phyloP scores from a whole-genome alignment of 1,140 invertebrate species.

The Drosophila arizonae region DNA sequence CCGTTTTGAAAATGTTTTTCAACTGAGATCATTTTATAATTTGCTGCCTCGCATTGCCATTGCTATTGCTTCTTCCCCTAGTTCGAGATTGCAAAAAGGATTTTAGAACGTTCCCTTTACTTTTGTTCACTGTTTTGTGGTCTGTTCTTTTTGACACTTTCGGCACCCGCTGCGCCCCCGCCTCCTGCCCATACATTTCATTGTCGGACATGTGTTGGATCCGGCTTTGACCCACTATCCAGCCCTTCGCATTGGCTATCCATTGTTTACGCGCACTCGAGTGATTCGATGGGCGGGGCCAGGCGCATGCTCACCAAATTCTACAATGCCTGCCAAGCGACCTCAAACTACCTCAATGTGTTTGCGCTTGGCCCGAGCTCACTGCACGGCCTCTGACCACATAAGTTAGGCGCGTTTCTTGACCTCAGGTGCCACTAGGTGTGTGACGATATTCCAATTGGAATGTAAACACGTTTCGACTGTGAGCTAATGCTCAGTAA shows the following conservation, averaged over 20 bases:
- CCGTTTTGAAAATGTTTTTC: too few relatives aligned
- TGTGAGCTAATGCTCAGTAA: too few relatives aligned
- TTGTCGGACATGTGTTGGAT: constrained; percentile 11
- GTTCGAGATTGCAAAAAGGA: too few relatives aligned
- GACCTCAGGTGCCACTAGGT: constrained; percentile 48
- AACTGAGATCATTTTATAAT: too few relatives aligned
- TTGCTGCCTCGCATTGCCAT: too few relatives aligned
- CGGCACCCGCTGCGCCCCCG: too few relatives aligned
- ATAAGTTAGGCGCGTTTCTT: constrained; percentile 57
- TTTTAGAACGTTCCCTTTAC: too few relatives aligned
- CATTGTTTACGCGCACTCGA: constrained; percentile 26
- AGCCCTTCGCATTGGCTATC: constrained; percentile 6
- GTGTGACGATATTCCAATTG: background rate
- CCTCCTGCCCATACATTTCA: background rate
- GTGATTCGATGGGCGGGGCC: background rate
- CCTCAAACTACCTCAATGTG: constrained; percentile 71
- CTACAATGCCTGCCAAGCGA: constrained; percentile 5
- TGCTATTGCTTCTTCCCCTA: too few relatives aligned
- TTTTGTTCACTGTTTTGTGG: too few relatives aligned
- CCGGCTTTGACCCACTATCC: constrained; percentile 15
- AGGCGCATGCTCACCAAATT: constrained; percentile 70
- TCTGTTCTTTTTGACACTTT: too few relatives aligned
- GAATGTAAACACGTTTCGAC: background rate
- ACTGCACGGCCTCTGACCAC: background rate
- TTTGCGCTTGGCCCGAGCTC: constrained; percentile 58